Evolutionary conservation across 2,113 vertebrate species (phyloP).

Genomic region (Psilopsiagon aurifrons): DNA sequence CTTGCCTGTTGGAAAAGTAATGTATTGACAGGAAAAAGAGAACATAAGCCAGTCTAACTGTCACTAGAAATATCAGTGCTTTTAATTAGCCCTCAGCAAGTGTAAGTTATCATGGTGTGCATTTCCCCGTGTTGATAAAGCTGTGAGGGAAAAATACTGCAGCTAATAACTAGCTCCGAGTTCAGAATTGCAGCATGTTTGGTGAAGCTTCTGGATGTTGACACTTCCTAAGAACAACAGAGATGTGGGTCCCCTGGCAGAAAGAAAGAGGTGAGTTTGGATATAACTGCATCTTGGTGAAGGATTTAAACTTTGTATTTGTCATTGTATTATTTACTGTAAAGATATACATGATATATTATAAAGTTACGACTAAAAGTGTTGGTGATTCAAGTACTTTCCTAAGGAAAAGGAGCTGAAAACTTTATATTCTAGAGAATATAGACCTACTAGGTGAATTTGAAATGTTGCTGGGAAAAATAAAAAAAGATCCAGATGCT

Average conservation of each 20-base stretch:
- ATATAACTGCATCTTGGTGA: background rate
- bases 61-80: background rate
- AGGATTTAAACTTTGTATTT: background rate
- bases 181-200: background rate
- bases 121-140: background rate
- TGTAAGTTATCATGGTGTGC: background rate
- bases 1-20: background rate
- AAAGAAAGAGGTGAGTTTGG: background rate
- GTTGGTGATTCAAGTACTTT: background rate
- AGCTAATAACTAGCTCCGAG: background rate
- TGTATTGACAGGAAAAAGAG: background rate
- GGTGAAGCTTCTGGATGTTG: background rate
- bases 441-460: background rate
- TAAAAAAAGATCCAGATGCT: background rate
- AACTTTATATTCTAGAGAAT: background rate
- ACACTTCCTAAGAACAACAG: background rate
- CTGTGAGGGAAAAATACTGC: background rate
- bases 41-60: background rate
- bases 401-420: background rate
- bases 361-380: background rate
- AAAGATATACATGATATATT: background rate
- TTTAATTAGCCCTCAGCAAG: slow-evolving; percentile 7
- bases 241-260: background rate
- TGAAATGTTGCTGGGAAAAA: background rate
- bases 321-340: background rate